A percentile compares a stretch with the other conserved stretches of the same genome.
Conservation (phyloP, 2,113 vertebrate genomes). For the Echinops telfairi region DNA sequence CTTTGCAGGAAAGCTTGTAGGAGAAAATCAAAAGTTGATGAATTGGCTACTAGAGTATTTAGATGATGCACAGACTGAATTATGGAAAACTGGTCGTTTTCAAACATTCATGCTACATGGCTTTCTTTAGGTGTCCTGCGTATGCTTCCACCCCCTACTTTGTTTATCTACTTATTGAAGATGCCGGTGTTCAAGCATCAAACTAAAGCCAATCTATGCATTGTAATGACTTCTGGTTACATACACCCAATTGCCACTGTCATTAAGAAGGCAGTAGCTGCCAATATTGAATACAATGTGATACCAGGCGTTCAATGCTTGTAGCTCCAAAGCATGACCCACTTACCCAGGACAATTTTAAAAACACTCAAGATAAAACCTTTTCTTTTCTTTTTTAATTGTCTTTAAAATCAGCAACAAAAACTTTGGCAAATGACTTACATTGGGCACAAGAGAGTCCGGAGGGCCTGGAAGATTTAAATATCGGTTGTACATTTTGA, state of each 20-base stretch:
- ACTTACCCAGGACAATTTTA: background rate
- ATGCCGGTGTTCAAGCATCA: background rate
- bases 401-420: background rate
- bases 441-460: background rate
- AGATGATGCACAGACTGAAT: background rate
- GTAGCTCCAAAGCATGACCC: constrained; percentile 16
- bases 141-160: background rate
- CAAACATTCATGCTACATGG: background rate
- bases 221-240: constrained; percentile 75
- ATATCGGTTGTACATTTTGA: background rate
- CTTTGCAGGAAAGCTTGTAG: background rate
- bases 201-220: constrained; percentile 76
- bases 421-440: background rate
- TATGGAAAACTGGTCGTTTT: background rate
- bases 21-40: background rate
- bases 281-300: constrained; percentile 37
- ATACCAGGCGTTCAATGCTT: background rate
- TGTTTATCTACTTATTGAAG: constrained; percentile 36
- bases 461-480: background rate
- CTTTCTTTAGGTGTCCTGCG: background rate
- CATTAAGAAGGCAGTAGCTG: constrained; percentile 63
- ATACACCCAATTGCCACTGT: constrained; percentile 59
- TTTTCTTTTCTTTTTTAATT: background rate
- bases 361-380: background rate
- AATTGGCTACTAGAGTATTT: background rate